phyloP scores from a whole-genome alignment of 2,113 vertebrate genomes.

The Rana temporaria region DNA sequence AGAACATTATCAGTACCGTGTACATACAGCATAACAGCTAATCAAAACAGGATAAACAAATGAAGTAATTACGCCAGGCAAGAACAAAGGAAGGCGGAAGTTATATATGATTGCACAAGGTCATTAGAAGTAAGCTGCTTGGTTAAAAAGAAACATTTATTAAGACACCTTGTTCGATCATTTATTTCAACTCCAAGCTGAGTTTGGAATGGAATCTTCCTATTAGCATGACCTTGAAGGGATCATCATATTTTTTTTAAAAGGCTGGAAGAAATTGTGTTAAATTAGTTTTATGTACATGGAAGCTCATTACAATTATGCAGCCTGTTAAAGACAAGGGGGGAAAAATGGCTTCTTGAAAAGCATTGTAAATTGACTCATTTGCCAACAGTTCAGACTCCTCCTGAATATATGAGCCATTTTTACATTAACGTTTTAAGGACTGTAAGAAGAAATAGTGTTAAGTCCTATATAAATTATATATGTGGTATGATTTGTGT shows the following conservation, averaged over 20 bases:
- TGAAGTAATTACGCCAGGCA: constrained; percentile 38
- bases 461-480: no score
- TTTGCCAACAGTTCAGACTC: constrained; percentile 17
- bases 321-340: constrained; percentile 28
- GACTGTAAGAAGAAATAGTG: background rate
- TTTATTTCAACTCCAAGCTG: constrained; percentile 48
- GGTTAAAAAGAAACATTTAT: constrained; percentile 45
- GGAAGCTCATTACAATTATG: constrained; percentile 35
- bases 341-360: constrained; percentile 26
- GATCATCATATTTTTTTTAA: constrained; percentile 50
- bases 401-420: constrained; percentile 1
- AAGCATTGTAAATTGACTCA: constrained; percentile 18
- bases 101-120: constrained; percentile 52
- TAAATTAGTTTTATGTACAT: constrained; percentile 47
- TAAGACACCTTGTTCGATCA: constrained; percentile 8
- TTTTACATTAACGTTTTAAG: background rate
- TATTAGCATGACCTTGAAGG: constrained; percentile 56
- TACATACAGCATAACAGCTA: constrained; percentile 17
- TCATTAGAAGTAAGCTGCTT: constrained; percentile 31
- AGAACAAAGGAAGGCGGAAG: constrained; percentile 33
- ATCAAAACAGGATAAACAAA: constrained; percentile 45
- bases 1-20: background rate
- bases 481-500: no score
- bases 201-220: constrained; percentile 51
- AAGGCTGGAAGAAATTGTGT: constrained; percentile 44